Evolutionary conservation across 2,797 vertebrate species (phyloP), one percentile per base, ranked within the genome.

Genomic region (Pteropus rufus): DNA sequence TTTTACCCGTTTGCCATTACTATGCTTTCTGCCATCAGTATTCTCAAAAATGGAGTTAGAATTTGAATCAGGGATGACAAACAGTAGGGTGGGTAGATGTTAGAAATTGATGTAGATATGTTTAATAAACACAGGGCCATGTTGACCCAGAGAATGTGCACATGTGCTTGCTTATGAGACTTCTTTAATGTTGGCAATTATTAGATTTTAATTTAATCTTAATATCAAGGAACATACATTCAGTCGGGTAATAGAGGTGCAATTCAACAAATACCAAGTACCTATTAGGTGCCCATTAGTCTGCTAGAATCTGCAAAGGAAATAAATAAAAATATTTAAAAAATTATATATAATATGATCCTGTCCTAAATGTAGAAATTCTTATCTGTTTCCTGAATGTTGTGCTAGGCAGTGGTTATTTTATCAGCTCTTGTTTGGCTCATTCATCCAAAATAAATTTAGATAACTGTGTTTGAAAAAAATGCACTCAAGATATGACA

Each of bases 41-140:
- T 65, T 87, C 15, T 29, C 36, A 85, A 87, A 73, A 91, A 86
- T 86, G 46, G 11, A 69, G 67, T 52, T 44, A 64, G 36, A 75
- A 81, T 91, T 93, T 73, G 93, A 34, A 65, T 85, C 46, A 93
- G 36, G 77, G 77, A 29, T 88, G 76, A 56, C 24, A 94, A 73
- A 58, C 26, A 70, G n/a, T 18, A 80, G 15, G 49, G 41, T n/a
- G 18, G 18, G 15, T 75, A 72, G 62, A 70, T 90, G 3, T 10
- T 73, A 11, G 49, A 95, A 89, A 60, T 8, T 44, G 75, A 80
- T 75, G 21, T 1, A 9, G 3, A 15, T 56, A 34, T 12, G 5
- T n/a, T 79, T 77, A 91, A 81, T 24, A 79, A 52, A 79, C 65
- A 52, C 7, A 64, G 52, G 23, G 8, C 36, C 69, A 36, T 34